Base-by-base conservation (phyloP, 2,113 vertebrate genomes). In the Aythya baeri region DNA sequence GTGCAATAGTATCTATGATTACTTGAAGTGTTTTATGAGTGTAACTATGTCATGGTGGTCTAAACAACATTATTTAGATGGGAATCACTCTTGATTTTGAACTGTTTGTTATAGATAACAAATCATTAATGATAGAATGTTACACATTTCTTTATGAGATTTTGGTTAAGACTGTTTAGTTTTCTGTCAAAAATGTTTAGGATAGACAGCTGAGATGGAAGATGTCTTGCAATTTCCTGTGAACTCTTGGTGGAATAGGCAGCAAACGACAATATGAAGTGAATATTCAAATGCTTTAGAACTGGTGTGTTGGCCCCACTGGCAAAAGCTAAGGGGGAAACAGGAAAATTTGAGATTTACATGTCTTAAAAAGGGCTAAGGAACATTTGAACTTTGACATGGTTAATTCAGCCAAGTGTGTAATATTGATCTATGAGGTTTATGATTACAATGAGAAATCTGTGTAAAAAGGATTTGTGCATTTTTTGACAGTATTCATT, bases 271-370 rank as follows among this genome's bases (percentile, higher is more conserved):
- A 84, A 36, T 12, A 76, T 72, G 41, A 32, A 84, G 65, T 22
- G 4, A 20, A 22, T 68, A 86, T 38, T 23, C 22, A 79, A 72
- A 34, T 4, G 0, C 73, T 85, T 95, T 85, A 62, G 67, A 84
- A 66, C 3, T 0, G 0, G 13, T 5, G 1, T 5, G 7, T 29
- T 86, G 5, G 18, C 4, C 9, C 8, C 26, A 44, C 22, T 23
- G 52, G 11, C 11, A 87, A 82, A 91, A 87, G 12, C 9, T 68
- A 41, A 38, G 13, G 31, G 6, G 23, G 26, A 87, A 87, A 43
- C 26, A 55, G 52, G 18, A 73, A 77, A 62, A 71, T 32, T 14
- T 27, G 6, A 16, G 38, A 80, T 54, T 76, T 92, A 44, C 9
- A 50, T 62, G 13, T 13, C 3, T 7, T 38, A 49, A 70, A 55